Evolutionary conservation across 1,140 invertebrate species (phyloP), one percentile per base, ranked within the genome.

Genomic region (Octopus bimaculoides): DNA sequence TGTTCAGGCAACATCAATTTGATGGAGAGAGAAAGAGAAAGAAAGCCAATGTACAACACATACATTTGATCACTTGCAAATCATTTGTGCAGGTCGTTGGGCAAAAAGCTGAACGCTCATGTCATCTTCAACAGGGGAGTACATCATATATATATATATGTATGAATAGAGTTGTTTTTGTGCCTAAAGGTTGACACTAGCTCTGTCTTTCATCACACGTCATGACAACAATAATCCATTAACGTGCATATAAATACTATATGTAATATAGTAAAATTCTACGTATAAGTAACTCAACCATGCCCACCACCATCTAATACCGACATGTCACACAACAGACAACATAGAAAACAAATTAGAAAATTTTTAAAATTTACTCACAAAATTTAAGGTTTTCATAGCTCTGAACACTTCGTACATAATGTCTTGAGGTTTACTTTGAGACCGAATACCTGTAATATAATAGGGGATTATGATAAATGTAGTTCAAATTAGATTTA

Each of bases 391-490:
- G 8, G 95, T 94, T 90, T 99, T 99, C 98, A 99, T 99, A 17
- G 98, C 98, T 83, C 97, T 93, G 89, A 98, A 99, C 3, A 99
- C 98, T 92, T 99, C 98, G 90, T 98, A 95, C 98, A 99, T 99
- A 41, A 99, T 99, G 91, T 99, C 98, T 87, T 97, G 96, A 4
- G 97, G 97, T 89, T 98, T 98, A 87, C 97, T 99, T 90, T 99
- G 98, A 14, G 98, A 99, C 81, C 98, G 92, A 82, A 99, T 99
- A 79, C 97, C 96, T 92, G 83, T 10, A 85, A 87, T 79, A 80
- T 83, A 80, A 74, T 77, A 81, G 26, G 66, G 6, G 5, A 71
- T n/a, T n/a, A 6, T 6, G 26, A 71, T 71, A 5, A 52, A 75
- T 9, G 52, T 52, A 75, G 73, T 75, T 75, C n/a, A 10, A 14